phyloP scores from a whole-genome alignment of 1,140 invertebrate genomes.

The Drosophila melanica region DNA sequence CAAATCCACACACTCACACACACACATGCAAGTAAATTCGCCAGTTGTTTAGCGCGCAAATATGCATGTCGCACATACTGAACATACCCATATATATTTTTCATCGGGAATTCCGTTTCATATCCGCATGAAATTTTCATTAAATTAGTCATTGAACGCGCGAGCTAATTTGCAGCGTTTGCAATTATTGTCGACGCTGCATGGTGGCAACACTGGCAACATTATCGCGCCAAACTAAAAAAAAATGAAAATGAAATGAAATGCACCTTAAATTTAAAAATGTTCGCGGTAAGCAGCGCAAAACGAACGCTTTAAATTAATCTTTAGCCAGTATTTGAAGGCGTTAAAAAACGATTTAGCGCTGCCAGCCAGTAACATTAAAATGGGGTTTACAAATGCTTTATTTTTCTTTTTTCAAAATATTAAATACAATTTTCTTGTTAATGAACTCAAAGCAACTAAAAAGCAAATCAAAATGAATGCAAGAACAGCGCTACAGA shows the following conservation, averaged over 20 bases:
- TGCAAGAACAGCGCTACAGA: too few species aligned
- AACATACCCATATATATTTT: not conserved
- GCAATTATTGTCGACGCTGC: slow-evolving; percentile 40
- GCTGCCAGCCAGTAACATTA: too few species aligned
- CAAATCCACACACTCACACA: slow-evolving; percentile 1
- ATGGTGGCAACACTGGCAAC: slow-evolving; percentile 23
- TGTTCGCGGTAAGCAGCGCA: not conserved
- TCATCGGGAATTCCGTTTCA: slow-evolving; percentile 30
- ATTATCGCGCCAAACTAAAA: not conserved
- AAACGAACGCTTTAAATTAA: not conserved
- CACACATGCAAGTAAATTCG: not conserved
- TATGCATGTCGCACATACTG: slow-evolving; percentile 16
- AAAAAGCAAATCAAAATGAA: too few species aligned
- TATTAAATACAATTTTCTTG: too few species aligned
- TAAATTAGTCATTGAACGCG: slow-evolving; percentile 74
- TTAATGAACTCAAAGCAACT: too few species aligned
- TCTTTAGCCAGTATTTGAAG: too few species aligned
- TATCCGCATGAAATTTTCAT: slow-evolving; percentile 66
- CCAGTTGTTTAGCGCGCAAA: slow-evolving; percentile 33
- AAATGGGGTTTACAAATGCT: too few species aligned
- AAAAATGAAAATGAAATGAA: too few species aligned
- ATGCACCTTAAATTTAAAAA: slow-evolving; percentile 30
- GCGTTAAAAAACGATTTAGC: too few species aligned
- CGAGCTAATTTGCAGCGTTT: slow-evolving; percentile 63
- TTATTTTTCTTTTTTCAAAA: too few species aligned